phyloP scores from a whole-genome alignment of 2,113 vertebrate genomes.

The Steatornis caripensis region DNA sequence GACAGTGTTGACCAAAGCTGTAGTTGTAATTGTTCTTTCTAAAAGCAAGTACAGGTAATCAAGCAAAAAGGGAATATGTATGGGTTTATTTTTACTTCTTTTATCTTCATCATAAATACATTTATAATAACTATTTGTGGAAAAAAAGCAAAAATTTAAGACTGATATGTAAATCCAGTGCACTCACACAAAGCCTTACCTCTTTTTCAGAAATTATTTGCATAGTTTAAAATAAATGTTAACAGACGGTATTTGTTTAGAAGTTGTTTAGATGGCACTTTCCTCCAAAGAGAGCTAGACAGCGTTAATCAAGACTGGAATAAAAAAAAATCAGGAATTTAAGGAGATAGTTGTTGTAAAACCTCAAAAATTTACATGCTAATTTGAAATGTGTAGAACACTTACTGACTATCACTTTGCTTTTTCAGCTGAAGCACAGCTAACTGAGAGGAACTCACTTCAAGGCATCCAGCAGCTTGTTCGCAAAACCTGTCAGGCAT shows the following conservation, averaged over 20 bases:
- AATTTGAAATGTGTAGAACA: not conserved
- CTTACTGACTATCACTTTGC: not conserved
- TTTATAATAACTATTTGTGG: not conserved
- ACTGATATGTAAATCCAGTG: not conserved
- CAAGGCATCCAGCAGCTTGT: constrained; percentile 92
- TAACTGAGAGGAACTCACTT: constrained; percentile 89
- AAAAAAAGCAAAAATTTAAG: not conserved
- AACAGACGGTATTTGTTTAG: not conserved
- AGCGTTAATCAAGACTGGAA: not conserved
- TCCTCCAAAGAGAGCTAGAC: not conserved
- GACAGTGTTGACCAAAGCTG: not conserved
- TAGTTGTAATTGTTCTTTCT: not conserved
- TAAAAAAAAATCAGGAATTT: not conserved
- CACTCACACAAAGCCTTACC: not conserved
- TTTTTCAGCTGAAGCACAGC: constrained; percentile 87
- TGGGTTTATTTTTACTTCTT: not conserved
- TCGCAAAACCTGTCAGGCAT: constrained; percentile 90
- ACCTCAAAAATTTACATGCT: not conserved
- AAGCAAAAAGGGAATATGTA: not conserved
- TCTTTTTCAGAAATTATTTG: not conserved
- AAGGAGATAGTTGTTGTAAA: not conserved
- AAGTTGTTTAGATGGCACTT: not conserved
- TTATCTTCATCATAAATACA: not conserved
- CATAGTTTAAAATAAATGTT: not conserved
- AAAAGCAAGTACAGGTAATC: not conserved